Evolutionary conservation across 2,797 vertebrate genomes (phyloP).

Genomic region (Hydrophis major): DNA sequence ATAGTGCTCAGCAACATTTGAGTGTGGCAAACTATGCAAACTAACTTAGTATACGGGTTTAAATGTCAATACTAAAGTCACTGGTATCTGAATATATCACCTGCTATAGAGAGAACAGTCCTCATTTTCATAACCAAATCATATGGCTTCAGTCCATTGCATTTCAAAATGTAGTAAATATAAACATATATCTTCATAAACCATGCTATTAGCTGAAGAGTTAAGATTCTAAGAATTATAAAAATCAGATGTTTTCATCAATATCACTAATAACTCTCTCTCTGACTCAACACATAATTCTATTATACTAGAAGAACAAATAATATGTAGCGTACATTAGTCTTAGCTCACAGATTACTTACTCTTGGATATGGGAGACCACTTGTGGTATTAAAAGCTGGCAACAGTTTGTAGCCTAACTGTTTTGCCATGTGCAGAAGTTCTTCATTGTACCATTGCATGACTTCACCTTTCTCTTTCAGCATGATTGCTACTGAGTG

Average conservation of each 20-base stretch:
- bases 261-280: background rate
- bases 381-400: conserved; percentile 98
- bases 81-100: background rate
- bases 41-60: background rate
- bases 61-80: background rate
- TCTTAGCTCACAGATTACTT: conserved; percentile 61
- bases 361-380: conserved; percentile 97
- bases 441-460: conserved; percentile 96
- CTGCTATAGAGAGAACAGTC: background rate
- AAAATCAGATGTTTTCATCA: background rate
- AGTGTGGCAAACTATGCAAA: background rate
- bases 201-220: background rate
- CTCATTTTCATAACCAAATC: background rate
- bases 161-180: background rate
- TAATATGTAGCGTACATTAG: background rate
- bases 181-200: background rate
- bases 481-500: conserved; percentile 97
- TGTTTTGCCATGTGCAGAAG: conserved; percentile 97
- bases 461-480: conserved; percentile 86
- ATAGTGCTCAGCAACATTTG: background rate
- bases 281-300: background rate
- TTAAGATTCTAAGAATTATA: background rate
- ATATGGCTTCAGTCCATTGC: background rate
- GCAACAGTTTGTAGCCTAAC: conserved; percentile 88
- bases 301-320: background rate